Evolutionary conservation across 2,888 invertebrate genomes (phyloP), one percentile per base, ranked within the genome.

Genomic region (Metopia argyrocephala): DNA sequence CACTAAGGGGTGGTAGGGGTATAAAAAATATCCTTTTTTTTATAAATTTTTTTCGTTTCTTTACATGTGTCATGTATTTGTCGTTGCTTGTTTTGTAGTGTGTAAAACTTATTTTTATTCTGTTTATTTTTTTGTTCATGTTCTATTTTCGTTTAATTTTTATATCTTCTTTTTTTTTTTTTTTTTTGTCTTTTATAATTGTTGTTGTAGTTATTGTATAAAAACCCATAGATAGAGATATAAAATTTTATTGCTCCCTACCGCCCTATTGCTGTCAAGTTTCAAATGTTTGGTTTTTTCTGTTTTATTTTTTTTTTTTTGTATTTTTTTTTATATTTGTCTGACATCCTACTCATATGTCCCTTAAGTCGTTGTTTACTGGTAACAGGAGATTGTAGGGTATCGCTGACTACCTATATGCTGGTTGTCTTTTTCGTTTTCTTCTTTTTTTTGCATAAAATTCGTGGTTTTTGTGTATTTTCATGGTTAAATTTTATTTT

Each of bases 231-330:
- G 71, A 56, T 70, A 76, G 52, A 64, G 68, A 59, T 79, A 73
- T 71, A 69, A 20, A 61, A 54, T 78, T 87, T 86, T 86, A 86
- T 86, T 87, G 85, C 84, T 87, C 86, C 87, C 87, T 84, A 84
- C 85, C 85, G 86, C 86, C 86, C 86, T 85, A 86, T 86, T 84
- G 84, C 74, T 83, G 84, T 83, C 79, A 78, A 71, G 76, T 78
- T 70, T 38, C 3, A 38, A 38, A 15, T 12, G 3, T 12, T 79
- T 38, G 82, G 83, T 80, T 83, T 76, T 57, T 65, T 31, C 20
- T 65, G 31, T 78, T 68, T 61, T 46, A 46, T 28, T 56, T 31
- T 59, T 65, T 9, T 65, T 48, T 76, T 56, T 76, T 59, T 45
- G 66, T 82, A 59, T 79, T 65, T 62, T 56, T 62, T 61, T 71